A percentile compares a stretch with the other conserved stretches of the same genome.
phyloP scores from a whole-genome alignment of 2,888 invertebrate species.

The Acanthosepion lycidas region DNA sequence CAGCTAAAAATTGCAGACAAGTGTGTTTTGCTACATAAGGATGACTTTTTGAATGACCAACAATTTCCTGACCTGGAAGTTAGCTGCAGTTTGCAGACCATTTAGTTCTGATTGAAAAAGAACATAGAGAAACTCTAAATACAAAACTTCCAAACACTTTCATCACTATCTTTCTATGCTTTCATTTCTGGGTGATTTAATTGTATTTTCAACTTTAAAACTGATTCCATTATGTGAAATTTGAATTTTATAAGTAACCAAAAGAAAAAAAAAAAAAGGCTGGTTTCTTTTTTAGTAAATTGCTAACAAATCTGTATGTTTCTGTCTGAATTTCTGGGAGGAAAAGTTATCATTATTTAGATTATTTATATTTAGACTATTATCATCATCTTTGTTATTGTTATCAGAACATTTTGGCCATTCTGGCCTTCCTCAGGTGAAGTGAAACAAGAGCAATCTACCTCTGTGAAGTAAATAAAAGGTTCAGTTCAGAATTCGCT shows the following conservation, averaged over 20 bases:
- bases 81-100: background rate
- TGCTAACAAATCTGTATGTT: no score
- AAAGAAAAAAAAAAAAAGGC: background rate
- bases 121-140: background rate
- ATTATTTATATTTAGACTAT: no score
- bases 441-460: no score
- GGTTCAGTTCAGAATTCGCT: no score
- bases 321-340: no score
- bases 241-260: background rate
- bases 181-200: background rate
- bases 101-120: background rate
- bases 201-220: background rate
- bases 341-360: no score
- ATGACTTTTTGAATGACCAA: background rate
- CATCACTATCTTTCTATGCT: background rate
- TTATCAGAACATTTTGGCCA: no score
- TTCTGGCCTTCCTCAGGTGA: no score
- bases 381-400: no score
- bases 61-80: background rate
- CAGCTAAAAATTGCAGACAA: background rate
- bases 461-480: no score
- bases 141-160: no score
- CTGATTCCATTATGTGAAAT: background rate
- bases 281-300: no score
- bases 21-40: background rate